Percentiles rank a stretch among this genome's conserved stretches.
Evolutionary conservation across 2,113 vertebrate genomes (phyloP).

Genomic region (Carassius auratus): DNA sequence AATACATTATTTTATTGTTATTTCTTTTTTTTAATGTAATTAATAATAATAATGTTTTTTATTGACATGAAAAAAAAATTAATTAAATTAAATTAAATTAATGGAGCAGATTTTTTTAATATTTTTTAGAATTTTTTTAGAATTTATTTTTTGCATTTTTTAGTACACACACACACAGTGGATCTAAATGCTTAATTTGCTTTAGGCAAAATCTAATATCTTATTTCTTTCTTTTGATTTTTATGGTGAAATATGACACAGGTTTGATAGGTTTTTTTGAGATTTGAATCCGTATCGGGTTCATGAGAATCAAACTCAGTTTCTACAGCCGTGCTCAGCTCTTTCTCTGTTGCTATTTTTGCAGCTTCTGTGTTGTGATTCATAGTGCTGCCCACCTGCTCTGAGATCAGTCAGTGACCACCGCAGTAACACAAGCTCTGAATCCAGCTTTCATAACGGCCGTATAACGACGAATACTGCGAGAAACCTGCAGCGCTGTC

Average conservation of each 20-base stretch:
- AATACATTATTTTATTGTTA: neutral
- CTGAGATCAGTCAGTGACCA: neutral
- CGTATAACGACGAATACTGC: neutral
- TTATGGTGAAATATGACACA: neutral
- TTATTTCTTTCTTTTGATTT: neutral
- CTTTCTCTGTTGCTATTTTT: constrained; percentile 21
- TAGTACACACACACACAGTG: no score
- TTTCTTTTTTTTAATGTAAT: no score
- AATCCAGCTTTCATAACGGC: neutral
- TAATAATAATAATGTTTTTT: no score
- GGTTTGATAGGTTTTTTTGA: neutral
- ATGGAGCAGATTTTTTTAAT: no score
- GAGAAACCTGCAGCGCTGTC: neutral
- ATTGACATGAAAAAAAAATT: no score
- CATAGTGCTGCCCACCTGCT: constrained; percentile 19
- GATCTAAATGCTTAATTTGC: no score
- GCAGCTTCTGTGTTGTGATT: neutral
- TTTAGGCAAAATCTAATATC: neutral
- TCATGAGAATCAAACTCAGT: neutral
- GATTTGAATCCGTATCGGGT: neutral
- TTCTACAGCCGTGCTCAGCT: neutral
- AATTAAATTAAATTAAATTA: no score
- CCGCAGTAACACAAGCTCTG: neutral
- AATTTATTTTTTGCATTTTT: no score
- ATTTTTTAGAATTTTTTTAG: no score